These are phyloP conservation scores for Ophion slaviceki DNA, from an alignment of 2,888 invertebrate genomes.

Conservation along the genomic window DNA sequence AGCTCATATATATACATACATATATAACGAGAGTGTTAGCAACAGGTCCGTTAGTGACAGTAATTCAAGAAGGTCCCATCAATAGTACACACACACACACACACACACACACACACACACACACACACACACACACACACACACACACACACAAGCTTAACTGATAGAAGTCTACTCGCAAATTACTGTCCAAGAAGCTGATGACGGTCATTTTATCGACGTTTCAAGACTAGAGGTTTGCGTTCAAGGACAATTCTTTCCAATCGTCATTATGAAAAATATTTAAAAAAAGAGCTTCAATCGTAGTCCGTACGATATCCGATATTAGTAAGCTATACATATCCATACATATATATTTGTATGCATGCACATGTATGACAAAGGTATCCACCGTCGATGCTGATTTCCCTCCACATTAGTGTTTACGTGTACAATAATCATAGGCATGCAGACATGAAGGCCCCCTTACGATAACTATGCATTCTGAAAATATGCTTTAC, in stretches of 20 bases:
- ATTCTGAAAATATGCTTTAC: neutral
- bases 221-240: conserved; percentile 15
- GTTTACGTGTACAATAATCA: conserved; percentile 19
- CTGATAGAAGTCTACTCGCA: conserved; percentile 21
- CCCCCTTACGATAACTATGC: neutral
- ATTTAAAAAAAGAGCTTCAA: conserved; percentile 16
- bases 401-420: conserved; percentile 14
- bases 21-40: neutral
- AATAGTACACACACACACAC: neutral
- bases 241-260: conserved; percentile 37
- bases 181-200: conserved; percentile 17
- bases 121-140: too few relatives aligned
- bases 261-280: conserved; percentile 22
- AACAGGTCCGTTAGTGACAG: conserved; percentile 14
- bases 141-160: neutral
- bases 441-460: neutral
- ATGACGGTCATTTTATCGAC: conserved; percentile 36
- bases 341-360: neutral
- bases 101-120: too few relatives aligned
- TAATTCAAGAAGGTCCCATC: conserved; percentile 17
- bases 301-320: conserved; percentile 15
- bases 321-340: conserved; percentile 6
- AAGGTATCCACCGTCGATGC: conserved; percentile 18
- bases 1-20: neutral
- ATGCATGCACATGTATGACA: neutral